Conservation (phyloP, 2,797 vertebrate species). For the Prunella strophiata region DNA sequence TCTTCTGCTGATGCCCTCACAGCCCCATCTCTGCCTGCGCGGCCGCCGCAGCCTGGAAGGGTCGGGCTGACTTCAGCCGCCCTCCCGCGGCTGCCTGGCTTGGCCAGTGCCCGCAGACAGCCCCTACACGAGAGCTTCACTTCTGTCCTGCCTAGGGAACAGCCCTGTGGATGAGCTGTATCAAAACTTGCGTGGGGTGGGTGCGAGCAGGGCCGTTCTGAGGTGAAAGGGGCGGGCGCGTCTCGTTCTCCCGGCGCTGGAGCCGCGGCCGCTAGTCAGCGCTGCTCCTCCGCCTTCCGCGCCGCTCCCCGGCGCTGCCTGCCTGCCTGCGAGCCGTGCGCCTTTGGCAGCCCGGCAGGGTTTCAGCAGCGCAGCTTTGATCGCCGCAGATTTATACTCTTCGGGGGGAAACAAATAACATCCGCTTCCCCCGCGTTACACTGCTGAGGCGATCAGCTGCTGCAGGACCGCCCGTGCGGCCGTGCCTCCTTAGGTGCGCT, state of each 20-base stretch:
- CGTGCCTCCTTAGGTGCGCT: not conserved
- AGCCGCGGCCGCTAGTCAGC: constrained; percentile 44
- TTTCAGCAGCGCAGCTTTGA: not conserved
- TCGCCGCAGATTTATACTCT: not conserved
- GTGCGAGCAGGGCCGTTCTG: not conserved
- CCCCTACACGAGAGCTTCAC: not conserved
- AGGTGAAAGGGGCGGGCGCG: not conserved
- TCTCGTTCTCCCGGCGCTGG: accelerated
- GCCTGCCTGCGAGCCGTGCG: not conserved
- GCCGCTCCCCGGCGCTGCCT: not conserved
- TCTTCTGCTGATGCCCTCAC: not conserved
- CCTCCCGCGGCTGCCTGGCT: not conserved
- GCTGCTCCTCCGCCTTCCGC: constrained; percentile 25
- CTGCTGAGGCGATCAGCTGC: not conserved
- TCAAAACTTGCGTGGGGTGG: accelerated
- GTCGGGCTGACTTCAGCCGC: not conserved
- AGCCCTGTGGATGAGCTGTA: not conserved
- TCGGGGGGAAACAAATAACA: not conserved
- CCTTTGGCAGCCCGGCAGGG: not conserved
- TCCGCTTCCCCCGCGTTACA: not conserved
- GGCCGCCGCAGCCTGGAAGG: not conserved
- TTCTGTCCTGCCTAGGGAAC: not conserved
- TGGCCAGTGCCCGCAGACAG: not conserved
- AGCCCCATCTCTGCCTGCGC: not conserved
- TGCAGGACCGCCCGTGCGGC: not conserved